These are phyloP conservation scores for Anthonomus grandis DNA, from an alignment of 1,140 invertebrate species.

Conservation along the genomic window DNA sequence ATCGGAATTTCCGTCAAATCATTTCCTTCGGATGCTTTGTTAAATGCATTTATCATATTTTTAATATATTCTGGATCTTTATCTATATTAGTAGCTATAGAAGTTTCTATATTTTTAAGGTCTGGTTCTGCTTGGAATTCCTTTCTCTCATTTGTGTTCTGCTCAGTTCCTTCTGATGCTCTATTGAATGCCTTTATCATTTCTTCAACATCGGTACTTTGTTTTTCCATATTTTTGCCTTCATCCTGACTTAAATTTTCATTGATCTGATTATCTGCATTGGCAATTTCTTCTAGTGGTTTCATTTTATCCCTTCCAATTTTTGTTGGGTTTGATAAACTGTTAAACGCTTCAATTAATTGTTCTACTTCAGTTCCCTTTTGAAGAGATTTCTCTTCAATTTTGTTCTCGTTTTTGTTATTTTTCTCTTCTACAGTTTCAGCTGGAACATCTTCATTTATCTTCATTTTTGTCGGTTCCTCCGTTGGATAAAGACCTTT, in stretches of 20 bases:
- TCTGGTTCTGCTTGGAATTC: too few species aligned
- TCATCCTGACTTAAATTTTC: too few species aligned
- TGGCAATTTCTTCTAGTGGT: neutral
- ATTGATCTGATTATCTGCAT: neutral
- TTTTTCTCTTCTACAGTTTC: neutral
- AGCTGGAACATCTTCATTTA: neutral
- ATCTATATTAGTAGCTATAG: neutral
- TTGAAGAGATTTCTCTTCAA: neutral
- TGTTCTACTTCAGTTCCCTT: neutral
- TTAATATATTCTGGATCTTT: neutral
- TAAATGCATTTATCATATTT: neutral
- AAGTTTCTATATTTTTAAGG: too few species aligned
- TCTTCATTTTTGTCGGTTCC: neutral
- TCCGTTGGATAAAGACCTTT: neutral
- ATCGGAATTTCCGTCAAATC: neutral
- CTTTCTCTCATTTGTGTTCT: too few species aligned
- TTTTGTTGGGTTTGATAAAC: neutral
- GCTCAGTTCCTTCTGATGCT: neutral
- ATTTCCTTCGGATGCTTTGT: neutral
- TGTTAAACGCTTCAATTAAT: neutral
- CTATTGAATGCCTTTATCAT: neutral
- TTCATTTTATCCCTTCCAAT: neutral
- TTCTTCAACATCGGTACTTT: neutral
- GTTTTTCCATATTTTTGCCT: neutral
- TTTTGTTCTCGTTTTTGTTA: neutral